phyloP scores from a whole-genome alignment of 2,797 vertebrate genomes.

The Sarcoramphus papa region DNA sequence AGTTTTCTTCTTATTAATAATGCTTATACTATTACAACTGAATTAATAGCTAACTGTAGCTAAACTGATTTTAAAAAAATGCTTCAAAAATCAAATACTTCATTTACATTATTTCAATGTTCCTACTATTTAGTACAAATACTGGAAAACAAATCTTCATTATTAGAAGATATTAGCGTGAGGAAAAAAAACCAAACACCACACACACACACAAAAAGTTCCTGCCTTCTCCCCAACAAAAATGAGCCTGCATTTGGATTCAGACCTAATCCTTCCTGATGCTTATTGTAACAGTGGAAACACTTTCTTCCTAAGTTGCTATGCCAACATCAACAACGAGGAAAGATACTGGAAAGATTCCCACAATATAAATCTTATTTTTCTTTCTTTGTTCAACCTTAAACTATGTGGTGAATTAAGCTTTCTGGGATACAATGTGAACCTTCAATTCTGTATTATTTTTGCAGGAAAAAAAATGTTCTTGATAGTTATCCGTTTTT shows the following conservation, averaged over 20 bases:
- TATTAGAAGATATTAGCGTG: not conserved
- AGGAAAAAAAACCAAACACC: not conserved
- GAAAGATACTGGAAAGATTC: not conserved
- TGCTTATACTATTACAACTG: not conserved
- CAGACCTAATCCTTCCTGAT: not conserved
- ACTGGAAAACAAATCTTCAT: not conserved
- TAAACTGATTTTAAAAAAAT: not conserved
- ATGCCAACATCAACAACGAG: slow-evolving; percentile 30
- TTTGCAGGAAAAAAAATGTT: not conserved
- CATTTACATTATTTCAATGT: not conserved
- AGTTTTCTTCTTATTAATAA: not conserved
- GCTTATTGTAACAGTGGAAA: not conserved
- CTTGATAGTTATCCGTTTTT: not conserved
- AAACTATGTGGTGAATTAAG: not conserved
- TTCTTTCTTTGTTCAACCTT: not conserved
- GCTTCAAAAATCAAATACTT: not conserved
- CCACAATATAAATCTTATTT: not conserved
- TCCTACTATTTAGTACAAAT: not conserved
- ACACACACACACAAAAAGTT: not conserved
- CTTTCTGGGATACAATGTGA: not conserved
- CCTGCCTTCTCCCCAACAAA: not conserved
- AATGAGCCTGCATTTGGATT: not conserved
- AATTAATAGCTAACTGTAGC: not conserved
- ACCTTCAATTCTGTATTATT: not conserved
- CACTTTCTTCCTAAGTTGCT: not conserved